Conservation (phyloP, 37 sponge, comb jelly and placozoan species). For the Spongilla lacustris region DNA sequence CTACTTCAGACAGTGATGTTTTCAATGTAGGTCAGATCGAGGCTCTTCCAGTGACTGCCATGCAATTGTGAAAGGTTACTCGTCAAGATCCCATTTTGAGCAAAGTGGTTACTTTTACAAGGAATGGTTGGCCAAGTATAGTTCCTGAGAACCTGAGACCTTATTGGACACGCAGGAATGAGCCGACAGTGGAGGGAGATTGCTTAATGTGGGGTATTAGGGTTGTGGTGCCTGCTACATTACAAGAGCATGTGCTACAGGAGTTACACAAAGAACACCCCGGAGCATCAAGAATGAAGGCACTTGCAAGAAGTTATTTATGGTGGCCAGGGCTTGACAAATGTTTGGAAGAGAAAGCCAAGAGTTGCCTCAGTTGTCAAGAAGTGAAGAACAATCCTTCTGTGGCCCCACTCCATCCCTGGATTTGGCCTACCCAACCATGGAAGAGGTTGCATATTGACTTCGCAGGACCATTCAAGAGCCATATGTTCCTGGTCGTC, state of each 20-base stretch:
- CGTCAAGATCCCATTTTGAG: conserved; percentile 26
- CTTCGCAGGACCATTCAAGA: conserved; percentile 20
- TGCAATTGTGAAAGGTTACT: not conserved
- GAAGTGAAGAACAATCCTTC: not conserved
- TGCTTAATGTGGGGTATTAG: conserved; percentile 56
- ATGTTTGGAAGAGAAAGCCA: conserved; percentile 13
- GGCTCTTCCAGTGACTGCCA: conserved; percentile 33
- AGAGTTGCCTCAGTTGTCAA: conserved; percentile 10
- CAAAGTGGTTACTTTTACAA: conserved; percentile 20
- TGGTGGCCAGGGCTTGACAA: conserved; percentile 45
- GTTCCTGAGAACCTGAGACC: conserved; percentile 14
- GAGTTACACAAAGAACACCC: conserved; percentile 9
- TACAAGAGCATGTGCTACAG: not conserved
- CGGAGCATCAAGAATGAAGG: conserved; percentile 23
- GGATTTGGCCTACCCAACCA: conserved; percentile 21
- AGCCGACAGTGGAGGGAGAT: conserved; percentile 30
- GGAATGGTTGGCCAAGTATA: conserved; percentile 15
- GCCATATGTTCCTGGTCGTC: conserved; percentile 15
- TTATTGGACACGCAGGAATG: conserved; percentile 6
- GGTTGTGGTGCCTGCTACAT: conserved; percentile 29
- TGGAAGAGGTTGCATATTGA: conserved; percentile 30
- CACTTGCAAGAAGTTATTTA: conserved; percentile 32
- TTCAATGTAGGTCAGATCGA: conserved; percentile 7
- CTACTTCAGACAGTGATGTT: no score
- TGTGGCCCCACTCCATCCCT: conserved; percentile 19